phyloP scores from a whole-genome alignment of 2,113 vertebrate species.

The Oreochromis aureus region DNA sequence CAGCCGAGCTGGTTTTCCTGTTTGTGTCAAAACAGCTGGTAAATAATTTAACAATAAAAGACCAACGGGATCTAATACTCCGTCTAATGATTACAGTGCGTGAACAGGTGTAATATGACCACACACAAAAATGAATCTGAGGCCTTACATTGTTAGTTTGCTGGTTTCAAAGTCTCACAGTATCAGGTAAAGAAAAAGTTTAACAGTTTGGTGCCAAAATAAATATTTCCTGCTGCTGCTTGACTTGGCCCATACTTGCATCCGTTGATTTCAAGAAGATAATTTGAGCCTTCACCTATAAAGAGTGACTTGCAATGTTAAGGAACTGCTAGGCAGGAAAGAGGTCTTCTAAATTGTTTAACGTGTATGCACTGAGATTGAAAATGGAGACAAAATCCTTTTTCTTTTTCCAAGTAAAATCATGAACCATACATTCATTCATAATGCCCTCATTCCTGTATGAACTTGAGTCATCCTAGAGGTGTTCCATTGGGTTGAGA shows the following conservation, averaged over 20 bases:
- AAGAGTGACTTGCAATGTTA: not conserved
- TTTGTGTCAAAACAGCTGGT: not conserved
- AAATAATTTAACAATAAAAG: not conserved
- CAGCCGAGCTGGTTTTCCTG: not conserved
- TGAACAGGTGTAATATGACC: not conserved
- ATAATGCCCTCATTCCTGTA: not conserved
- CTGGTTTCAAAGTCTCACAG: conserved; percentile 21
- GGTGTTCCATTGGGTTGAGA: not conserved
- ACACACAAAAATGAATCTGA: not conserved
- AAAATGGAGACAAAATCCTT: not conserved
- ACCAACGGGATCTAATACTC: not conserved
- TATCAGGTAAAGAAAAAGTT: conserved; percentile 32
- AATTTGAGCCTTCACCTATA: not conserved
- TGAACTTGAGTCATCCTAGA: not conserved
- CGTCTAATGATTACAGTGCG: not conserved
- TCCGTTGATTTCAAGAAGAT: conserved; percentile 27
- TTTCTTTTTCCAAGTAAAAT: not conserved
- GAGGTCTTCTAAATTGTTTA: not conserved
- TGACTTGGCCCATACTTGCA: conserved; percentile 29
- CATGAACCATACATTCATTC: not conserved
- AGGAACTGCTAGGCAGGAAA: not conserved
- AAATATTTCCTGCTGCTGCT: conserved; percentile 35
- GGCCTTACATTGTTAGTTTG: not conserved
- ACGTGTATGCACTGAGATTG: not conserved
- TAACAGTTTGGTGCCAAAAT: conserved; percentile 34